phyloP scores from a whole-genome alignment of 1,140 invertebrate genomes.

The Halesus radiatus region DNA sequence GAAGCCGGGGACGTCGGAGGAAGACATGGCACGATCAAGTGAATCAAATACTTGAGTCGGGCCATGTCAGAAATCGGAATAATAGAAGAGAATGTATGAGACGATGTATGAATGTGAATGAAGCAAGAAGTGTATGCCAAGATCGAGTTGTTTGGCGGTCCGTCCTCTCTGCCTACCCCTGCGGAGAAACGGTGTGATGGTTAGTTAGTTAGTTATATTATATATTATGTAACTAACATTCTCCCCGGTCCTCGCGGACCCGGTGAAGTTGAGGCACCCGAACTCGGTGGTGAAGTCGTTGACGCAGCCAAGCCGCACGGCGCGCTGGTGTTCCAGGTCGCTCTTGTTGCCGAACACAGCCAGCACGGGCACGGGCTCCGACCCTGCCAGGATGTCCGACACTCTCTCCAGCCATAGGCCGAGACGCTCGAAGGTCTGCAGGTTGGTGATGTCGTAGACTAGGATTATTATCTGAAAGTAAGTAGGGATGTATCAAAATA shows the following conservation, averaged over 20 bases:
- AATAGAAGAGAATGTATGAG: no score
- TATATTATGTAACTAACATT: slow-evolving; percentile 76
- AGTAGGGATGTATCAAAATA: no score
- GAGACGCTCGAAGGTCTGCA: slow-evolving; percentile 84
- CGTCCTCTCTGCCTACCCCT: no score
- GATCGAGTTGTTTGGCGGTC: no score
- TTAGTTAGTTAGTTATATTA: no score
- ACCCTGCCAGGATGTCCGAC: slow-evolving; percentile 69
- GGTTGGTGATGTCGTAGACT: slow-evolving; percentile 90
- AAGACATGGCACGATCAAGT: no score
- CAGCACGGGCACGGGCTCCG: slow-evolving; percentile 75
- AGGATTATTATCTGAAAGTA: slow-evolving; percentile 82
- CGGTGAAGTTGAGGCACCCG: slow-evolving; percentile 80
- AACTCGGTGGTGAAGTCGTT: slow-evolving; percentile 84
- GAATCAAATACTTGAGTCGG: no score
- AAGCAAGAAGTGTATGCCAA: no score
- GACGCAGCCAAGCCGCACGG: slow-evolving; percentile 84
- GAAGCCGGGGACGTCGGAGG: no score
- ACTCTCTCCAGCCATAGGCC: slow-evolving; percentile 81
- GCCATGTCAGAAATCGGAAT: no score
- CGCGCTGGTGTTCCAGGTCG: slow-evolving; percentile 89
- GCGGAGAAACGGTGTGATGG: no score
- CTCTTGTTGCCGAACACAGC: slow-evolving; percentile 91
- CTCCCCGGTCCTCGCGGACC: slow-evolving; percentile 92
- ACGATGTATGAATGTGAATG: no score